Evolutionary conservation across 2,888 invertebrate genomes (phyloP), one percentile per base, ranked within the genome.

Genomic region (Polydrusus pterygomalis): DNA sequence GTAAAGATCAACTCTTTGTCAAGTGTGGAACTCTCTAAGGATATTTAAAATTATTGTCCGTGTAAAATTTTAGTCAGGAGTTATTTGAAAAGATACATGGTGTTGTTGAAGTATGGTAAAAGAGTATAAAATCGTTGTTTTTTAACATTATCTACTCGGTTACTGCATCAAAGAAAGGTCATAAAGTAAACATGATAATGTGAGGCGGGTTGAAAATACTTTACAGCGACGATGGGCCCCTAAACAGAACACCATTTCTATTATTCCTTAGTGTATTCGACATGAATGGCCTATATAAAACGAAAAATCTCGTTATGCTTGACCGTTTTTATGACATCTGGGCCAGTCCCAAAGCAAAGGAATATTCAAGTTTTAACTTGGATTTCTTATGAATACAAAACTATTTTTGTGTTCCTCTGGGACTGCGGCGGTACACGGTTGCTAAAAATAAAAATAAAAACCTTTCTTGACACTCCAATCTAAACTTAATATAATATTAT

Each of bases 21-120:
- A 34, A 54, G 40, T 47, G 30, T 34, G 54, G 34, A 1, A 38
- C 40, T 67, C 67, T 67, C 67, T 20, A 54, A 51, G 67, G 67
- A 67, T 38, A 54, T 51, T 51, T 67, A 67, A 67, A 67, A 47
- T 54, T 67, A 54, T 38, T 40, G 58, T 60, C 58, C 58, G 58
- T 60, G 18, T 34, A 34, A 11, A 60, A 17, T 38, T 60, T 18
- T 17, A 60, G 58, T 38, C 38, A 30, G 51, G 34, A 25, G 25
- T 7, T 34, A 8, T 34, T 30, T 9, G 8, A 34, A 8, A 7
- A 34, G 9, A 34, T 7, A 7, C 34, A 34, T 34, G 34, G 8
- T 7, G 34, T 25, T 25, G 5, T 25, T 25, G 1, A 3, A 25
- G 1, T 5, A 25, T 25, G 5, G 5, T 1, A 25, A 1, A 25